A percentile compares a stretch with the other conserved stretches of the same genome.
Conservation (phyloP, 1,140 invertebrate species). For the Solen grandis region DNA sequence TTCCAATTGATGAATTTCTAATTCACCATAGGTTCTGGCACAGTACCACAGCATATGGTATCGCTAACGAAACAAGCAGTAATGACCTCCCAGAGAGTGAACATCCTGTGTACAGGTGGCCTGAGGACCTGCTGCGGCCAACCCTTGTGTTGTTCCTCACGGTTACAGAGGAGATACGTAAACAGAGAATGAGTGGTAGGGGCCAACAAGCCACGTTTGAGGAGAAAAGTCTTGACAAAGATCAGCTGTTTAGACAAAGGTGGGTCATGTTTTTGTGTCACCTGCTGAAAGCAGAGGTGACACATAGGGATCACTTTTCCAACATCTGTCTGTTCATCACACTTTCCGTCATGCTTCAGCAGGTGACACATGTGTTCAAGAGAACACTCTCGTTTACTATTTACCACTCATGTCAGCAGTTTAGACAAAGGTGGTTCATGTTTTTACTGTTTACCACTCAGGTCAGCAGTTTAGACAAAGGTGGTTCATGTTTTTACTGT, state of each 20-base stretch:
- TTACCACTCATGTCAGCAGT: background rate
- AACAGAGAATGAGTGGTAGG: conserved; percentile 58
- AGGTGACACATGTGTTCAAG: too few species aligned
- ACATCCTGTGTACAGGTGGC: conserved; percentile 69
- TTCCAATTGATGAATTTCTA: too few species aligned
- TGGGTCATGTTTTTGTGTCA: too few species aligned
- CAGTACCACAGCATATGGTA: conserved; percentile 74
- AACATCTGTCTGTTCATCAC: too few species aligned
- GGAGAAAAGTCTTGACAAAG: conserved; percentile 63
- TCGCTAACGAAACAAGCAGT: conserved; percentile 69
- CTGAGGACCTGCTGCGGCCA: conserved; percentile 64
- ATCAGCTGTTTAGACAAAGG: conserved; percentile 69
- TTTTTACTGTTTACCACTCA: background rate
- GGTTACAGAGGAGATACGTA: conserved; percentile 67
- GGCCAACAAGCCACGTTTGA: conserved; percentile 62
- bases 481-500: background rate
- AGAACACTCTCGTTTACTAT: background rate
- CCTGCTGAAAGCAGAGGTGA: too few species aligned
- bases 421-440: background rate
- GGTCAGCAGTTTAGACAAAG: background rate
- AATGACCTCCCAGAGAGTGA: conserved; percentile 58
- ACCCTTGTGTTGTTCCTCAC: conserved; percentile 67
- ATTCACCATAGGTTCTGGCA: conserved; percentile 72
- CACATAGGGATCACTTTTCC: too few species aligned
- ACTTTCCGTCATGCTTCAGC: too few species aligned